Evolutionary conservation across 2,797 vertebrate genomes (phyloP).

Genomic region (Vespertilio murinus): DNA sequence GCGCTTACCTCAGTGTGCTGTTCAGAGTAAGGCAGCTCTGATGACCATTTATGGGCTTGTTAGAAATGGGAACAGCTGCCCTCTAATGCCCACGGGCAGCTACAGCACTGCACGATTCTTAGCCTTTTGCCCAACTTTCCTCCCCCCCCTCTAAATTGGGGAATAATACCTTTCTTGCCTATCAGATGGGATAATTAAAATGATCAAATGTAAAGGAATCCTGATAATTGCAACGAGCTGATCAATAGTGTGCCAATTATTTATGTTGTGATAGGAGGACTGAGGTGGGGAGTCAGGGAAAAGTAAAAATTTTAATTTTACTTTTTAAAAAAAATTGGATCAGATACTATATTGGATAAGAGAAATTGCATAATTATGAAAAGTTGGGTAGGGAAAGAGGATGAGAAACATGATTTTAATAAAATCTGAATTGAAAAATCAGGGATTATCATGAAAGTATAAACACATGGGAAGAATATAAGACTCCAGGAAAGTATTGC

Average conservation of each 20-base stretch:
- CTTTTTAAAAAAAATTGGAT: neutral
- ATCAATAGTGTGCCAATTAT: neutral
- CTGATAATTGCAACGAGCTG: too few relatives aligned
- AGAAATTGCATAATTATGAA: constrained; percentile 2
- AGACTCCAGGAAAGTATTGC: constrained; percentile 58
- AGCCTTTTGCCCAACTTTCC: neutral
- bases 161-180: neutral
- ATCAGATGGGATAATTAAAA: neutral
- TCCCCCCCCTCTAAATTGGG: neutral
- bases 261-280: neutral
- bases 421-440: constrained; percentile 43
- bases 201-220: neutral
- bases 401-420: constrained; percentile 26
- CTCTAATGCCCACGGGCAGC: neutral
- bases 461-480: constrained; percentile 77
- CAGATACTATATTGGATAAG: constrained; percentile 27
- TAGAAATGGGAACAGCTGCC: neutral
- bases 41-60: neutral
- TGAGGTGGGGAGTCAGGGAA: neutral
- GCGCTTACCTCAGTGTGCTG: neutral
- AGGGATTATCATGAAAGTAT: neutral
- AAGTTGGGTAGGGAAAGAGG: neutral
- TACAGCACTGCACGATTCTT: neutral
- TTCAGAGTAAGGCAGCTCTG: neutral
- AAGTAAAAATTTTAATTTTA: neutral